phyloP scores from a whole-genome alignment of 2,113 vertebrate species.

The Notothenia rossii region DNA sequence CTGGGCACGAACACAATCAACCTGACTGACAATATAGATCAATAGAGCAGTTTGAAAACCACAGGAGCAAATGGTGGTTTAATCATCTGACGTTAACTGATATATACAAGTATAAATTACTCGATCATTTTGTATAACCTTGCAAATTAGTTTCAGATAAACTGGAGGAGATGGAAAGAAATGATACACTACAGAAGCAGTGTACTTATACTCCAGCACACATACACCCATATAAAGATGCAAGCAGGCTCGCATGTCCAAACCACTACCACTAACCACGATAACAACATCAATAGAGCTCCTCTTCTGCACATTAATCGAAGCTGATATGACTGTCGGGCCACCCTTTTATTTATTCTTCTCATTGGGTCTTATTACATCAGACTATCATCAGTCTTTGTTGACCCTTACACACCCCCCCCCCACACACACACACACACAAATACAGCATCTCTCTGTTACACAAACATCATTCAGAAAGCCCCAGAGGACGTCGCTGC shows the following conservation, averaged over 20 bases:
- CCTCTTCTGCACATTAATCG: slow-evolving; percentile 35
- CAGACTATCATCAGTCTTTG: slow-evolving; percentile 67
- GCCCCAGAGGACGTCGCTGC: slow-evolving; percentile 58
- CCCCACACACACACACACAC: not conserved
- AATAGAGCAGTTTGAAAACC: not conserved
- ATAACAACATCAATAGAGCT: slow-evolving; percentile 25
- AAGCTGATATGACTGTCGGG: slow-evolving; percentile 45
- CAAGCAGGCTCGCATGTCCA: not conserved
- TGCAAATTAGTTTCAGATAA: not conserved
- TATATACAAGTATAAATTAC: not conserved
- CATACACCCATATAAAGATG: not conserved
- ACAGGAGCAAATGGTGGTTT: not conserved
- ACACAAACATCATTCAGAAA: slow-evolving; percentile 72
- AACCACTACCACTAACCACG: not conserved
- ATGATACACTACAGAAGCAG: not conserved
- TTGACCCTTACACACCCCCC: slow-evolving; percentile 40
- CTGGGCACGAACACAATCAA: slow-evolving; percentile 14
- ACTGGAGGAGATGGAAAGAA: not conserved
- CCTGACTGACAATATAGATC: not conserved
- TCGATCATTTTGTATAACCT: too few relatives aligned
- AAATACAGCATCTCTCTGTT: slow-evolving; percentile 32
- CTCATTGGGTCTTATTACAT: slow-evolving; percentile 52
- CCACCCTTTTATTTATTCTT: slow-evolving; percentile 39
- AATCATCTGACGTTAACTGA: too few relatives aligned
- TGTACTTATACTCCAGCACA: not conserved